These are phyloP conservation scores for Petrocephalus sullivani DNA, from an alignment of 2,797 vertebrate species.

Conservation along the genomic window DNA sequence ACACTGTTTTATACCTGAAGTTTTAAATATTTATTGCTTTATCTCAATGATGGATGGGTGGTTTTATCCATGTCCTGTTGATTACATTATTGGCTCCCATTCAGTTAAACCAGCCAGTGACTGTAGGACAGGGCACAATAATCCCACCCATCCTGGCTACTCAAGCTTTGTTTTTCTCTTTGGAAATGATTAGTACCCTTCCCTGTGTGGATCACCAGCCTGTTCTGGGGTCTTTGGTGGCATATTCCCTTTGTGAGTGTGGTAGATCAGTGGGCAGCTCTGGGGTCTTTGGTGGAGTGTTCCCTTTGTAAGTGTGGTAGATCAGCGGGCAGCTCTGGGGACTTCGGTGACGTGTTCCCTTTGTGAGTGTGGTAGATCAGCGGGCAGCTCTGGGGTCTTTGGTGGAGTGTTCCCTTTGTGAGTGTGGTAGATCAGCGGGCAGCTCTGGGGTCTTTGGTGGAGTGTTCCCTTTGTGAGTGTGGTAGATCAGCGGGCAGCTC, in stretches of 20 bases:
- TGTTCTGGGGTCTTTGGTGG: not conserved
- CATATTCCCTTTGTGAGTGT: not conserved
- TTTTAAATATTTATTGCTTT: not conserved
- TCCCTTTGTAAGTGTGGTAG: not conserved
- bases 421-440: not conserved
- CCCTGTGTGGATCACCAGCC: not conserved
- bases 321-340: not conserved
- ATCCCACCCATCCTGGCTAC: not conserved
- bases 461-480: not conserved
- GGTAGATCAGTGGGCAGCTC: not conserved
- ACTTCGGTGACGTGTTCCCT: not conserved
- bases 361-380: not conserved
- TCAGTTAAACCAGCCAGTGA: not conserved
- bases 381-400: not conserved
- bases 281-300: not conserved
- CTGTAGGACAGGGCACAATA: not conserved
- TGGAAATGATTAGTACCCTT: not conserved
- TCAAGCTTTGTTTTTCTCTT: not conserved
- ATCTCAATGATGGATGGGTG: not conserved
- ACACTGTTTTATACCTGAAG: not conserved
- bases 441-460: not conserved
- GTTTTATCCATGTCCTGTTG: not conserved
- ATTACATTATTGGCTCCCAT: not conserved
- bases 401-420: not conserved
- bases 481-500: not conserved